These are phyloP conservation scores for Eurois occulta DNA, from an alignment of 2,888 invertebrate species.

Conservation along the genomic window DNA sequence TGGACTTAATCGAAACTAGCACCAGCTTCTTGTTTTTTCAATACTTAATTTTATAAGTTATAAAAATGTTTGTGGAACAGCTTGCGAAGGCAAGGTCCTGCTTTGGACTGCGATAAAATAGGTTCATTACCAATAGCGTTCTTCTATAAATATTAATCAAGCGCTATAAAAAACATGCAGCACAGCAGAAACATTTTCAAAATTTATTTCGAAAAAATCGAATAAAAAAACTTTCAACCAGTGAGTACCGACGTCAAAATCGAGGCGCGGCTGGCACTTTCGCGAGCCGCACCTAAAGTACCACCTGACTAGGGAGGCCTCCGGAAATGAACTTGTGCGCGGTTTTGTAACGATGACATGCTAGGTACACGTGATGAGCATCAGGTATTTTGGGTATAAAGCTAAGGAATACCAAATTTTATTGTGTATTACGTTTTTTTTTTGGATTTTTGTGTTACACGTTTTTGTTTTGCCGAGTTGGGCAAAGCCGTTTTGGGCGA, in stretches of 20 bases:
- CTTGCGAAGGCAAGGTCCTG: not conserved
- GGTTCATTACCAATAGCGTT: not conserved
- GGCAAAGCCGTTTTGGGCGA: not conserved
- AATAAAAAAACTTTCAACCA: constrained; percentile 35
- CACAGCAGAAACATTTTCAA: not conserved
- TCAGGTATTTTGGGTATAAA: constrained; percentile 6
- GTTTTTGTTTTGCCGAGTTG: not conserved
- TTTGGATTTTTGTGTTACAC: not conserved
- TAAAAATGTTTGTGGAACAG: not conserved
- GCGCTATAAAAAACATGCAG: not conserved
- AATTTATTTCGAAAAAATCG: not conserved
- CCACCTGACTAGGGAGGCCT: constrained; percentile 56
- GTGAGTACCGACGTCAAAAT: constrained; percentile 50
- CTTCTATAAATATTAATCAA: not conserved
- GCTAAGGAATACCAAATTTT: constrained; percentile 1
- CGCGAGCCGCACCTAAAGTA: constrained; percentile 65
- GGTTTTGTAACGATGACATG: constrained; percentile 64
- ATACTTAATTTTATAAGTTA: not conserved
- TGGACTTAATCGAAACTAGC: not conserved
- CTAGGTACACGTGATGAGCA: constrained; percentile 50
- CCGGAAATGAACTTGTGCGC: constrained; percentile 64
- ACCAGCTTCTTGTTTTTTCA: not conserved
- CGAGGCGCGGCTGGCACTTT: constrained; percentile 68
- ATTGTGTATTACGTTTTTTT: constrained; percentile 1
- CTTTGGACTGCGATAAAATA: not conserved